A percentile compares a stretch with the other conserved stretches of the same genome.
Conservation (phyloP, 2,888 invertebrate species). For the Lepidochrysops patricia region DNA sequence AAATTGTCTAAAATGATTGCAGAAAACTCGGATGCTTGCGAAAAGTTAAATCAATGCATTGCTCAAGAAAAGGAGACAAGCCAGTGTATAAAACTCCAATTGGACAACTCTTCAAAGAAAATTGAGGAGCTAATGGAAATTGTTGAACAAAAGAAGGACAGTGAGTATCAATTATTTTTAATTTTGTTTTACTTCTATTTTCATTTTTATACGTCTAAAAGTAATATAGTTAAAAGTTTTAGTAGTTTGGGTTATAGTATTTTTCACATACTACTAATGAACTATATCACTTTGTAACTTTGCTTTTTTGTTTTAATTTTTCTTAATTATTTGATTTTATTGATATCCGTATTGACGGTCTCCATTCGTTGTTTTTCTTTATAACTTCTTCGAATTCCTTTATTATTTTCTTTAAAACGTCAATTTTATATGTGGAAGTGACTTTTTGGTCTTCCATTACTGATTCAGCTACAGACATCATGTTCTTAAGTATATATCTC, state of each 20-base stretch:
- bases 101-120: background rate
- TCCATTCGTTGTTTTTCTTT: constrained; percentile 25
- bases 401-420: constrained; percentile 17
- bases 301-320: constrained; percentile 35
- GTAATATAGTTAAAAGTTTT: too few species aligned
- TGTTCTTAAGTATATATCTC: background rate
- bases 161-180: constrained; percentile 17
- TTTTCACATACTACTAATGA: too few species aligned
- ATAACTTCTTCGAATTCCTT: constrained; percentile 27
- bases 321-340: constrained; percentile 30
- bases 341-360: constrained; percentile 24
- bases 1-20: constrained; percentile 12
- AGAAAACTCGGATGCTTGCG: background rate
- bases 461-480: background rate
- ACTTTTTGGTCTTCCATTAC: background rate
- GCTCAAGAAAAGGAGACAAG: constrained; percentile 28
- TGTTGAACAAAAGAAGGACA: constrained; percentile 26
- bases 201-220: too few species aligned
- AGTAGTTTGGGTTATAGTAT: too few species aligned
- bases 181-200: too few species aligned
- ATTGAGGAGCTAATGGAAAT: constrained; percentile 17
- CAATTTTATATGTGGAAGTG: background rate
- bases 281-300: constrained; percentile 13
- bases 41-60: constrained; percentile 2
- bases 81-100: background rate